These are phyloP conservation scores for Brachypterus glaber DNA, from an alignment of 2,888 invertebrate species.

Conservation along the genomic window DNA sequence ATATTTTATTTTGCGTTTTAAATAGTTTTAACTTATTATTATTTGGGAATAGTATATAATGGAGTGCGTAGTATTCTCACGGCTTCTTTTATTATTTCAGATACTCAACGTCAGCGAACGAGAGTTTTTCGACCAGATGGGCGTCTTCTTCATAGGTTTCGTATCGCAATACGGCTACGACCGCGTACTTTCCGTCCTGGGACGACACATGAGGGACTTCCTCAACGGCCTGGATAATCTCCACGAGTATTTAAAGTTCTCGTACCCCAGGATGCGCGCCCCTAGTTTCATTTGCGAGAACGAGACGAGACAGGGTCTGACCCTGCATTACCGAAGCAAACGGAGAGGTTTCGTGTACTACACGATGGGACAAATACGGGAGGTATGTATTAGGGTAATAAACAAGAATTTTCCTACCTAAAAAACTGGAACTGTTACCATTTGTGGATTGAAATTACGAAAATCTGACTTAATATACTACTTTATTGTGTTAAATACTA, in stretches of 20 bases:
- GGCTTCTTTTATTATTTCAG: conserved; percentile 45
- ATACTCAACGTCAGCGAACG: conserved; percentile 77
- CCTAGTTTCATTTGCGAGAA: conserved; percentile 97
- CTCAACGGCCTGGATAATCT: conserved; percentile 92
- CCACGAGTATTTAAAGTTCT: conserved; percentile 94
- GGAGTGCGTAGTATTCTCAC: too few species aligned
- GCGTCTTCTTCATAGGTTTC: conserved; percentile 86
- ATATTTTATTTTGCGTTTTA: too few species aligned
- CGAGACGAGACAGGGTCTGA: conserved; percentile 84
- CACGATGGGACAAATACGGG: conserved; percentile 92
- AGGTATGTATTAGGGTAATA: conserved; percentile 43
- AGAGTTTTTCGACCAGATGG: conserved; percentile 91
- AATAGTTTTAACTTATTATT: too few species aligned
- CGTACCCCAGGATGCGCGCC: conserved; percentile 83
- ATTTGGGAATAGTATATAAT: too few species aligned
- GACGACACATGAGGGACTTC: conserved; percentile 91
- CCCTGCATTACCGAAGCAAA: conserved; percentile 88
- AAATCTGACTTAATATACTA: too few species aligned
- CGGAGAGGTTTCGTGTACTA: conserved; percentile 91
- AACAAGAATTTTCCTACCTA: not conserved
- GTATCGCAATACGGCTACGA: conserved; percentile 94
- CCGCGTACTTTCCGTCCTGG: conserved; percentile 77
- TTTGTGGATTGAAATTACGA: too few species aligned
- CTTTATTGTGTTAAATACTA: too few species aligned
- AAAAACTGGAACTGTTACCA: too few species aligned